Evolutionary conservation across 35 echinoderm and acorn worm species (phyloP).

Genomic region (Patiria miniata): DNA sequence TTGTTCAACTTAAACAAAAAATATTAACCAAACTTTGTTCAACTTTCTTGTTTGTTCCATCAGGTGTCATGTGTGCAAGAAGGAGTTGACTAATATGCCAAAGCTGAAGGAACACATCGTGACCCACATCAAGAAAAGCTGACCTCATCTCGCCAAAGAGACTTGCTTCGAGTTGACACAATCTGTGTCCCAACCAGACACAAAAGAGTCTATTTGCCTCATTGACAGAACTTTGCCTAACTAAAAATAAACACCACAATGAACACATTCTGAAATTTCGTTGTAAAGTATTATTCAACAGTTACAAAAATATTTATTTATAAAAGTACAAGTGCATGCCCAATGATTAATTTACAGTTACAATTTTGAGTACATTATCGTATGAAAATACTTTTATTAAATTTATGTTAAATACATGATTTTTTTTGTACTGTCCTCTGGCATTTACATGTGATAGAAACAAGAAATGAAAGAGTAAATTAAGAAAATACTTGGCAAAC

Average conservation of each 20-base stretch:
- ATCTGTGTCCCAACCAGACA: background rate
- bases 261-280: background rate
- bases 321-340: background rate
- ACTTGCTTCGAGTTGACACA: background rate
- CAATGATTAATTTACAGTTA: background rate
- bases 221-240: too few relatives aligned
- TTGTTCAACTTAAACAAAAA: too few relatives aligned
- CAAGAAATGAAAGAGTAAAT: too few relatives aligned
- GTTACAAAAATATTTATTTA: background rate
- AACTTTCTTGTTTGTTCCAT: background rate
- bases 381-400: too few relatives aligned
- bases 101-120: conserved; percentile 69
- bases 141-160: background rate
- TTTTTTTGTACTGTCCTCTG: too few relatives aligned
- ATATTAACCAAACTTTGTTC: background rate
- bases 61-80: conserved; percentile 62
- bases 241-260: too few relatives aligned
- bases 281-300: background rate
- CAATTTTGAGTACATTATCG: background rate
- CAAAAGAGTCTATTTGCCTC: too few relatives aligned
- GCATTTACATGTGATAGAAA: too few relatives aligned
- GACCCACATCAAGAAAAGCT: conserved; percentile 49
- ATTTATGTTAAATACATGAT: too few relatives aligned
- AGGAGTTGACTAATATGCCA: conserved; percentile 42
- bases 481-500: background rate